These are phyloP conservation scores for Muscina levida DNA, from an alignment of 2,888 invertebrate genomes.

Conservation along the genomic window DNA sequence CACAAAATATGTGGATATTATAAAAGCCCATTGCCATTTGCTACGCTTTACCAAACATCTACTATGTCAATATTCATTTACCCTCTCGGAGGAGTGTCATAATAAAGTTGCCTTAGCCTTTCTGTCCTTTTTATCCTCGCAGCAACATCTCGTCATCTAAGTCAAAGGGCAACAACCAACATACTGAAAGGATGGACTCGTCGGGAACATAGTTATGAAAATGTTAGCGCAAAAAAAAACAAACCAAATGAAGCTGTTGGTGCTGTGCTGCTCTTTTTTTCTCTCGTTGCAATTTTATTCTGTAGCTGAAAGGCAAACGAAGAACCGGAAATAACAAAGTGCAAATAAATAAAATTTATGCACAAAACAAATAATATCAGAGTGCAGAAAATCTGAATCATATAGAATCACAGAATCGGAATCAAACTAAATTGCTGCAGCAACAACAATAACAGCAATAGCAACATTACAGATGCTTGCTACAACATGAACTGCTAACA, in stretches of 20 bases:
- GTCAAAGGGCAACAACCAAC: too few relatives aligned
- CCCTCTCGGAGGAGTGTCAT: too few relatives aligned
- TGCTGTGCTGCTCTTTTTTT: too few relatives aligned
- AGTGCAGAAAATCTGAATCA: conserved; percentile 45
- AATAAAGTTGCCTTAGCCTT: too few relatives aligned
- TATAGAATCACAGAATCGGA: conserved; percentile 41
- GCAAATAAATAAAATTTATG: conserved; percentile 57
- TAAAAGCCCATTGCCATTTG: too few relatives aligned
- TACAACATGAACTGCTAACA: conserved; percentile 17
- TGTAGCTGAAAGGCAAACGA: conserved; percentile 55
- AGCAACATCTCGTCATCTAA: background rate
- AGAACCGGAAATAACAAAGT: conserved; percentile 38
- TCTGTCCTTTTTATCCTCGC: too few relatives aligned
- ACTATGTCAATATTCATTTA: too few relatives aligned
- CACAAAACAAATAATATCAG: conserved; percentile 62
- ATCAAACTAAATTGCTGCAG: conserved; percentile 33
- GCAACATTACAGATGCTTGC: background rate
- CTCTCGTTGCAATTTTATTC: background rate
- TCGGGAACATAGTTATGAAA: background rate
- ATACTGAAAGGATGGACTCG: background rate
- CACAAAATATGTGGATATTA: too few relatives aligned
- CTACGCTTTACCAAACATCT: too few relatives aligned
- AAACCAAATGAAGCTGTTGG: conserved; percentile 25
- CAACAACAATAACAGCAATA: conserved; percentile 51
- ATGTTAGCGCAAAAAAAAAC: background rate